Evolutionary conservation across 2,888 invertebrate genomes (phyloP), one percentile per base, ranked within the genome.

Genomic region (Metalampra italica): DNA sequence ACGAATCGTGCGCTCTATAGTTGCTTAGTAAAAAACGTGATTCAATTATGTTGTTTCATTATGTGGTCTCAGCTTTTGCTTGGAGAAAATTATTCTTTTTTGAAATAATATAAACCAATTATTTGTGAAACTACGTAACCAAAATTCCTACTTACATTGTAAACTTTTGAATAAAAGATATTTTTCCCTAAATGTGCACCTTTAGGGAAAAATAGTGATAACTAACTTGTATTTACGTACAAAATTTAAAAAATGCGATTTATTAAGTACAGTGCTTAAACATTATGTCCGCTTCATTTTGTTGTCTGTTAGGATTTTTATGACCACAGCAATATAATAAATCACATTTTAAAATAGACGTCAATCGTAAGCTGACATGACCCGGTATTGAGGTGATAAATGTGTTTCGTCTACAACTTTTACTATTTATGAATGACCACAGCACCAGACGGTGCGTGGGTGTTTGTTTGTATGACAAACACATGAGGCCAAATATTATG

Each of bases 1-100:
- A n/a, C 34, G 43, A 46, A 51, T 47, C 36, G 29, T 29, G 43
- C 40, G 39, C 45, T 40, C 48, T 52, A 45, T 46, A 56, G 53
- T 58, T 50, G 43, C n/a, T n/a, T n/a, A 47, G 48, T 49, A 46
- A 48, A 46, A 51, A 49, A 54, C 55, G 60, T 58, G 58, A 58
- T 47, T 55, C 52, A 51, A 55, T 57, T 51, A 29, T 15, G 37
- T 43, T 29, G 37, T 43, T 36, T 36, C n/a, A n/a, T 36, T 36
- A 36, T n/a, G 36, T n/a, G 11, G 36, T 36, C n/a, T n/a, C 36
- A 36, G n/a, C n/a, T n/a, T n/a, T 22, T 36, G 36, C n/a, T 36
- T 36, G 7, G 36, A 22, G 2, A 5, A 22, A 22, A 22, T 22
- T 22, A 22, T 22, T 22, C 22, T 22, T 22, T 22, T 5, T 22